A percentile compares a stretch with the other conserved stretches of the same genome.
phyloP scores from a whole-genome alignment of 2,113 vertebrate species.

The Equus przewalskii region DNA sequence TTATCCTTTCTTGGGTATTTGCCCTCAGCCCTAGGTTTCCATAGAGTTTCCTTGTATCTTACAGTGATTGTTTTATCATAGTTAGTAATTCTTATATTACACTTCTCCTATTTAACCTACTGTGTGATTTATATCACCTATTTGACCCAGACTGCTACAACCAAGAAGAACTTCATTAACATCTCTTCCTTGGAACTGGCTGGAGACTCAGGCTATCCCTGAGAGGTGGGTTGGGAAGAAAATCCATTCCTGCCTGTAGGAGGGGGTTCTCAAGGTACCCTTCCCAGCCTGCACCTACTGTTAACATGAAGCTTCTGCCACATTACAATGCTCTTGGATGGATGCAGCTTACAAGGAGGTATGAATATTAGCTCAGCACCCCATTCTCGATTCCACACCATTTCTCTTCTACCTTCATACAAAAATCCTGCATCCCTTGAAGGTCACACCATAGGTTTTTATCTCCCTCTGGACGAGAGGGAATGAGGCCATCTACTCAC shows the following conservation, averaged over 20 bases:
- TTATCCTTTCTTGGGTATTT: background rate
- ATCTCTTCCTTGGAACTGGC: background rate
- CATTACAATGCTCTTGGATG: background rate
- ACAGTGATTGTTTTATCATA: background rate
- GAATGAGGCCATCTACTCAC: background rate
- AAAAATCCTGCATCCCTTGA: background rate
- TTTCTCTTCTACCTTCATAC: background rate
- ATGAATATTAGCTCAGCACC: background rate
- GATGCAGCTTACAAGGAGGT: background rate
- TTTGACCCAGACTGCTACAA: background rate
- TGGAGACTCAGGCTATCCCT: background rate
- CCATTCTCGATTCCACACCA: background rate
- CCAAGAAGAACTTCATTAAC: background rate
- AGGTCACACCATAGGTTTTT: background rate
- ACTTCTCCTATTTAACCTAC: background rate
- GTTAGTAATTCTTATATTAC: background rate
- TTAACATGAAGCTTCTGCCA: background rate
- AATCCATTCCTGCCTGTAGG: background rate
- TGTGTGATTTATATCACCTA: background rate
- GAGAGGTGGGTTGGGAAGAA: background rate
- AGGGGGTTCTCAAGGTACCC: background rate
- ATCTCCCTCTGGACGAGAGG: background rate
- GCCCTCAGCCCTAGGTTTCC: background rate
- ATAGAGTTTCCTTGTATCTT: background rate
- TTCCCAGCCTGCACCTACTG: background rate